These are phyloP conservation scores for Globia sparganii DNA, from an alignment of 2,888 invertebrate genomes.

Conservation along the genomic window DNA sequence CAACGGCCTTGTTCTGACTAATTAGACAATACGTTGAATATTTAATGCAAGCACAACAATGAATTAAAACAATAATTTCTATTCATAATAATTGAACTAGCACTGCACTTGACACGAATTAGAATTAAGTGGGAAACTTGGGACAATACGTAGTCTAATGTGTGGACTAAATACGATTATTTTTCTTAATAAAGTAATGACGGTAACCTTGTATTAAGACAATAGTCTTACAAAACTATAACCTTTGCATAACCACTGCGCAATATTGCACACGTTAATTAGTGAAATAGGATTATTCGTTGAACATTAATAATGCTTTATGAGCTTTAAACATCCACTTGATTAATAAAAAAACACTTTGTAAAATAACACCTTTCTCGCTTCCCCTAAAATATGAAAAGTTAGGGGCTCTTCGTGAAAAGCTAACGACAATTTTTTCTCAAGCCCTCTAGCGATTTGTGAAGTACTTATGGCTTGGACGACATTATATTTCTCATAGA, in stretches of 20 bases:
- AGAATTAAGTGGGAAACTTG: slow-evolving; percentile 81
- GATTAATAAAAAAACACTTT: not conserved
- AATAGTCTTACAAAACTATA: slow-evolving; percentile 70
- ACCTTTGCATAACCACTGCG: slow-evolving; percentile 61
- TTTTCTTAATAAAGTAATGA: slow-evolving; percentile 66
- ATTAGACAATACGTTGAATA: slow-evolving; percentile 76
- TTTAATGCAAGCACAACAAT: slow-evolving; percentile 75
- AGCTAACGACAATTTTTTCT: not conserved
- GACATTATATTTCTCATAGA: not conserved
- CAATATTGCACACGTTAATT: slow-evolving; percentile 65
- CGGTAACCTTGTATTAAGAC: slow-evolving; percentile 71
- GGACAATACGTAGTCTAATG: slow-evolving; percentile 77
- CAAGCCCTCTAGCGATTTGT: slow-evolving; percentile 16
- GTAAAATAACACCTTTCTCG: not conserved
- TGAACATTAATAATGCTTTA: slow-evolving; percentile 5
- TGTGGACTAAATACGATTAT: slow-evolving; percentile 66
- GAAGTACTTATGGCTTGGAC: not conserved
- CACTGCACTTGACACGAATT: slow-evolving; percentile 86
- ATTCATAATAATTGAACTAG: slow-evolving; percentile 78
- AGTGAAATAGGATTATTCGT: slow-evolving; percentile 51
- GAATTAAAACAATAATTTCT: slow-evolving; percentile 79
- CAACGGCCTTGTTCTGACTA: slow-evolving; percentile 79
- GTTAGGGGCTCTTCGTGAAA: not conserved
- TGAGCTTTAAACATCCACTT: not conserved
- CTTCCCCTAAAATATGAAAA: slow-evolving; percentile 1